These are phyloP conservation scores for Philypnodon macrostomus DNA, from an alignment of 2,797 vertebrate species.

Conservation along the genomic window DNA sequence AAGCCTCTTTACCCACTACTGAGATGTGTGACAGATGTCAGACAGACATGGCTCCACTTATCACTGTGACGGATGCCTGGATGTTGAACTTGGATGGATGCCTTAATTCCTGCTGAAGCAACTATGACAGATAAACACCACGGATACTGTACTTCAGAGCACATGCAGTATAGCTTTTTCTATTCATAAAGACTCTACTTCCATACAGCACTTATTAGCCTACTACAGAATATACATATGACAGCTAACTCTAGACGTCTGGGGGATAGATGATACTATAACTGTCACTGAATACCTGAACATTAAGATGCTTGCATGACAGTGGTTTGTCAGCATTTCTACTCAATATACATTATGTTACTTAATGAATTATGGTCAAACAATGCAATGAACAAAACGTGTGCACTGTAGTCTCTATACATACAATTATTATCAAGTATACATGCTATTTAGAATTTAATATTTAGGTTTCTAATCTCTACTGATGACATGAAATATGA, in stretches of 20 bases:
- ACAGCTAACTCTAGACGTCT: no score
- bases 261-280: no score
- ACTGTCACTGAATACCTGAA: no score
- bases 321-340: no score
- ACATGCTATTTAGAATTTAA: no score
- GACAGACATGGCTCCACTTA: constrained; percentile 66
- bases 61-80: constrained; percentile 58
- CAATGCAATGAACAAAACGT: no score
- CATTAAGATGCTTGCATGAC: no score
- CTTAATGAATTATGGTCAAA: no score
- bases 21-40: constrained; percentile 67
- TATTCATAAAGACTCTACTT: background rate
- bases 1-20: constrained; percentile 51
- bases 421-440: no score
- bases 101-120: constrained; percentile 21
- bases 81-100: constrained; percentile 48
- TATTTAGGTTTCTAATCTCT: background rate
- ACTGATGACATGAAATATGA: background rate
- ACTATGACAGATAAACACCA: constrained; percentile 15
- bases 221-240: no score
- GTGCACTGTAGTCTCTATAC: no score
- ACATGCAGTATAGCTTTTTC: background rate
- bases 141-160: background rate
- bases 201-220: background rate
- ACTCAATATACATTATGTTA: no score